Evolutionary conservation across 2,113 vertebrate species (phyloP).

Genomic region (Callopanchax toddi): DNA sequence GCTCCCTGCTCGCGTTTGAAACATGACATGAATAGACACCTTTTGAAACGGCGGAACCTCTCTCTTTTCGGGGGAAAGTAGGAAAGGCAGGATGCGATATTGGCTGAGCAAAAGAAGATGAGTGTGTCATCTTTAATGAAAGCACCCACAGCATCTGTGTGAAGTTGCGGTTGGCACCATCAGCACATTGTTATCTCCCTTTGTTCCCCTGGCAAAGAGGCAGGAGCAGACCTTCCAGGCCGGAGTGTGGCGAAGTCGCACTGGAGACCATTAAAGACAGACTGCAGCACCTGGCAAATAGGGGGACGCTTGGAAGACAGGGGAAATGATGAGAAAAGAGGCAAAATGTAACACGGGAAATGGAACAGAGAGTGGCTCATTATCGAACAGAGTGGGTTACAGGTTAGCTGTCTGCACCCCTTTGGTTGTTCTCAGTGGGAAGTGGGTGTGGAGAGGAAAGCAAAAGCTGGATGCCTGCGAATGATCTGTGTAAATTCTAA

Average conservation of each 20-base stretch:
- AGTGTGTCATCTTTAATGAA: constrained; percentile 66
- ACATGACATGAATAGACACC: constrained; percentile 50
- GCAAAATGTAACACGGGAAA: constrained; percentile 37
- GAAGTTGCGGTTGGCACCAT: constrained; percentile 57
- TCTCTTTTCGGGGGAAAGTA: constrained; percentile 30
- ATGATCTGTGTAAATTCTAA: constrained; percentile 15
- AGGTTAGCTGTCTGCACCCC: constrained; percentile 28
- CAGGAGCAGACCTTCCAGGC: constrained; percentile 42
- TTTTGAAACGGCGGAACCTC: constrained; percentile 41
- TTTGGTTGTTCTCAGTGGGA: constrained; percentile 13
- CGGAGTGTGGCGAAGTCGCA: constrained; percentile 25
- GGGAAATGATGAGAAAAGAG: constrained; percentile 24
- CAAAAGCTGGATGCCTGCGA: neutral
- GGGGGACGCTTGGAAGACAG: constrained; percentile 12
- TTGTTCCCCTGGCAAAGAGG: constrained; percentile 50
- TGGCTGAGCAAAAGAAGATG: constrained; percentile 41
- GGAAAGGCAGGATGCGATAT: constrained; percentile 43
- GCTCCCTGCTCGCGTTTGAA: constrained; percentile 47
- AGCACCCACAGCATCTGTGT: constrained; percentile 41
- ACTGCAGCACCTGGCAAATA: constrained; percentile 41
- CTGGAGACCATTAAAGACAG: constrained; percentile 60
- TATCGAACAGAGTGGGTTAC: constrained; percentile 44
- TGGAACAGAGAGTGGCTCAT: constrained; percentile 61
- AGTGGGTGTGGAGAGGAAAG: constrained; percentile 2
- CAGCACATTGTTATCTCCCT: constrained; percentile 72